These are phyloP conservation scores for Liasis olivaceus DNA, from an alignment of 2,797 vertebrate genomes.

Conservation along the genomic window DNA sequence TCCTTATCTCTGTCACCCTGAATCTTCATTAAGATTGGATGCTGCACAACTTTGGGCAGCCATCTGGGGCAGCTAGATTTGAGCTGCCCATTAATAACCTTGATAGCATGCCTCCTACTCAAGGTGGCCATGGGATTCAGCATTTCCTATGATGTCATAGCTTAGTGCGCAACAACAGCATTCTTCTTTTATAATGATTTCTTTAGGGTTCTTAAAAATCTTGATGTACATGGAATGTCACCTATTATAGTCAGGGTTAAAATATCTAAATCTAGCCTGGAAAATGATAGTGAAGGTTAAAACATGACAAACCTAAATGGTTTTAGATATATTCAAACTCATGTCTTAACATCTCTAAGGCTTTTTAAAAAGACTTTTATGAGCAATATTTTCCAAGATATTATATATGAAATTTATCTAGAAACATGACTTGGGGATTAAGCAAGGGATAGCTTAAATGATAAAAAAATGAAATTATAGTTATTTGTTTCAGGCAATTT, in stretches of 20 bases:
- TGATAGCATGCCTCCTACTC: background rate
- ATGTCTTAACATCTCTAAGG: background rate
- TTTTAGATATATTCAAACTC: background rate
- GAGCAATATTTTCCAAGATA: background rate
- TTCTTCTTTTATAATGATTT: background rate
- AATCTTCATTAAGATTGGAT: background rate
- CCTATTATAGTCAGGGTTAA: background rate
- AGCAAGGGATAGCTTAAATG: slow-evolving; percentile 24
- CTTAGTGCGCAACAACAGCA: background rate
- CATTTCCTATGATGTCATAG: background rate
- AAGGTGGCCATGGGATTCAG: background rate
- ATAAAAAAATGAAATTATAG: slow-evolving; percentile 49
- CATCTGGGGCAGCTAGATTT: background rate
- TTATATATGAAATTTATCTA: slow-evolving; percentile 18
- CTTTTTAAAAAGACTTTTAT: background rate
- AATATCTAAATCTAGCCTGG: background rate
- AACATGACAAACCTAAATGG: background rate
- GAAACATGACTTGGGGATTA: background rate
- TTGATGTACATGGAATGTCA: background rate
- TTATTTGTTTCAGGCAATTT: slow-evolving; percentile 50
- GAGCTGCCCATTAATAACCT: background rate
- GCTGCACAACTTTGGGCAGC: background rate
- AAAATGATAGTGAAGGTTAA: background rate
- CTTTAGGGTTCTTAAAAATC: background rate
- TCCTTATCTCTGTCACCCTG: background rate